phyloP scores from a whole-genome alignment of 2,888 invertebrate genomes.

The Cacoxenus indagator region DNA sequence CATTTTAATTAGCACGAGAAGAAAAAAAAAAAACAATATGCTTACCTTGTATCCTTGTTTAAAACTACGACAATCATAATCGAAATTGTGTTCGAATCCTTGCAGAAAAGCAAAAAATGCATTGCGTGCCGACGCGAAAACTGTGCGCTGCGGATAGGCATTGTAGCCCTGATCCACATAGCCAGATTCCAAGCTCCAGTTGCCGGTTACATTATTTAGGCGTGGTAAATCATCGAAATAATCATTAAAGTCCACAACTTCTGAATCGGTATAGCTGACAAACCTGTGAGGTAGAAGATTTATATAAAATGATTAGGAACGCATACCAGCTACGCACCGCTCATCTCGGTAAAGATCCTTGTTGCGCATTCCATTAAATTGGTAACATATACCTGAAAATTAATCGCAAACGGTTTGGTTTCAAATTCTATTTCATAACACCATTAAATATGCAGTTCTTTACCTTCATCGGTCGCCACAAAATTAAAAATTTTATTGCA shows the following conservation, averaged over 20 bases:
- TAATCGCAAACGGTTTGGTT: too few relatives aligned
- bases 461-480: constrained; percentile 66
- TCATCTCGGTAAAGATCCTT: constrained; percentile 65
- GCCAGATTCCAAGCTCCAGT: constrained; percentile 77
- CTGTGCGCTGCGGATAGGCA: constrained; percentile 78
- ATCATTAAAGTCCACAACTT: constrained; percentile 57
- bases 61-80: constrained; percentile 80
- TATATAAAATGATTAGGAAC: neutral
- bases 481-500: constrained; percentile 62
- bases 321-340: constrained; percentile 25
- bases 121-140: constrained; percentile 77
- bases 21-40: neutral
- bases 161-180: constrained; percentile 74
- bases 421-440: neutral
- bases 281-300: constrained; percentile 32
- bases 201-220: constrained; percentile 53
- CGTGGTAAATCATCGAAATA: constrained; percentile 46
- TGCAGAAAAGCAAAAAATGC: constrained; percentile 77
- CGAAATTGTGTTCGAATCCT: constrained; percentile 76
- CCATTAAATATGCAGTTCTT: neutral
- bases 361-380: constrained; percentile 64
- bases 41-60: constrained; percentile 79
- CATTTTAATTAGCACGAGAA: neutral
- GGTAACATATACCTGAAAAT: constrained; percentile 61
- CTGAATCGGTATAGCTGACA: constrained; percentile 57